Evolutionary conservation across 1,140 invertebrate genomes (phyloP).

Genomic region (Zaprionus gabonicus): DNA sequence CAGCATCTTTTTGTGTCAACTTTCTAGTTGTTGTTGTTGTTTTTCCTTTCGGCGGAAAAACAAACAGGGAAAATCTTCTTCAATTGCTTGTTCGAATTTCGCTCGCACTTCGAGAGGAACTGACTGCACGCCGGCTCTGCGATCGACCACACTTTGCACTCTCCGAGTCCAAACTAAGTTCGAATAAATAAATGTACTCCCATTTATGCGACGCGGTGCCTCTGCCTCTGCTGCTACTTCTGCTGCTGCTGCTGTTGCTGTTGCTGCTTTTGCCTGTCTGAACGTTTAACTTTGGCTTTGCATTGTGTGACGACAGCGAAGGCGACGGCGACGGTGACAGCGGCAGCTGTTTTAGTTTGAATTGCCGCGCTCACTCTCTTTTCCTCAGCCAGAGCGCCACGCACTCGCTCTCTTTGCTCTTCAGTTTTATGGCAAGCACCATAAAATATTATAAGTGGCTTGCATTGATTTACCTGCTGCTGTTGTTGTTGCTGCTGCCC

Average conservation of each 20-base stretch:
- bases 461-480: slow-evolving; percentile 29
- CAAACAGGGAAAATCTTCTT: background rate
- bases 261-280: slow-evolving; percentile 17
- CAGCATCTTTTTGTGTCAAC: background rate
- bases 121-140: background rate
- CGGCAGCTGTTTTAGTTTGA: slow-evolving; percentile 43
- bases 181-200: slow-evolving; percentile 50
- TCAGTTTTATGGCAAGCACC: slow-evolving; percentile 9
- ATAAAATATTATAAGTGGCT: slow-evolving; percentile 18
- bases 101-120: background rate
- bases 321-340: slow-evolving; percentile 14
- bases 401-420: slow-evolving; percentile 28
- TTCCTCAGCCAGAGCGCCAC: slow-evolving; percentile 22
- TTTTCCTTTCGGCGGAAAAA: background rate
- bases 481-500: background rate
- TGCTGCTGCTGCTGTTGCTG: background rate
- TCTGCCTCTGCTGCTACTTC: slow-evolving; percentile 14
- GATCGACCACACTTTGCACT: slow-evolving; percentile 51
- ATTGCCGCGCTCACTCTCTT: slow-evolving; percentile 1
- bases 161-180: slow-evolving; percentile 71
- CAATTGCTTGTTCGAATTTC: slow-evolving; percentile 11
- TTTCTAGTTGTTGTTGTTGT: background rate
- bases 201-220: slow-evolving; percentile 56
- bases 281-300: slow-evolving; percentile 66
- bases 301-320: slow-evolving; percentile 30